These are phyloP conservation scores for Denticeps clupeoides DNA, from an alignment of 2,797 vertebrate genomes.

Conservation along the genomic window DNA sequence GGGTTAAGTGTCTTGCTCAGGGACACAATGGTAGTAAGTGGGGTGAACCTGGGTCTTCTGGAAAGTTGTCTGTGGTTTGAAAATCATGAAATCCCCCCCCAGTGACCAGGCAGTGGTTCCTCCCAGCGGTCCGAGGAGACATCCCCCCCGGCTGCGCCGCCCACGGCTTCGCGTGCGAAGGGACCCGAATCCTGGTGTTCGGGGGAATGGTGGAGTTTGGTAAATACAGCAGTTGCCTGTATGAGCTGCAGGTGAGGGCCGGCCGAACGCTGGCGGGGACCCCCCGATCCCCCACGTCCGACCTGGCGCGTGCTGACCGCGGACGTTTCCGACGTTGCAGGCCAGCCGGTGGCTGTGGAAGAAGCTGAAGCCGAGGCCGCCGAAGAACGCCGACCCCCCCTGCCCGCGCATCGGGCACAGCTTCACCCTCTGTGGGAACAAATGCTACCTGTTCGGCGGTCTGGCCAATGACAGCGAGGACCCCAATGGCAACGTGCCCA, in stretches of 20 bases:
- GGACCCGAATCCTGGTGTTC: conserved; percentile 84
- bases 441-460: conserved; percentile 92
- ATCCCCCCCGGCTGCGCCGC: conserved; percentile 95
- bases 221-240: conserved; percentile 86
- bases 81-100: too few relatives aligned
- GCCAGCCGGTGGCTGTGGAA: conserved; percentile 97
- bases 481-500: conserved; percentile 84
- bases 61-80: too few relatives aligned
- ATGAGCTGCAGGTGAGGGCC: conserved; percentile 82
- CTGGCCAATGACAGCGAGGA: conserved; percentile 94
- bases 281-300: too few relatives aligned
- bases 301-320: too few relatives aligned
- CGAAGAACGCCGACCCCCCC: conserved; percentile 67
- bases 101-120: conserved; percentile 95
- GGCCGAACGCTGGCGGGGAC: background rate
- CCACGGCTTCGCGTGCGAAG: conserved; percentile 90
- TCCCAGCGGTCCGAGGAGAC: conserved; percentile 93
- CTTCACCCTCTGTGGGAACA: conserved; percentile 83
- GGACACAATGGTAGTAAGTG: too few relatives aligned
- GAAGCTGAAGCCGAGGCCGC: conserved; percentile 81
- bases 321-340: conserved; percentile 44
- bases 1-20: too few relatives aligned
- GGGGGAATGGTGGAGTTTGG: conserved; percentile 98
- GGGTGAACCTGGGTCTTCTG: too few relatives aligned
- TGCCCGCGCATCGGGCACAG: conserved; percentile 93